phyloP scores from a whole-genome alignment of 2,797 vertebrate genomes.

The Mionectes olivaceus region DNA sequence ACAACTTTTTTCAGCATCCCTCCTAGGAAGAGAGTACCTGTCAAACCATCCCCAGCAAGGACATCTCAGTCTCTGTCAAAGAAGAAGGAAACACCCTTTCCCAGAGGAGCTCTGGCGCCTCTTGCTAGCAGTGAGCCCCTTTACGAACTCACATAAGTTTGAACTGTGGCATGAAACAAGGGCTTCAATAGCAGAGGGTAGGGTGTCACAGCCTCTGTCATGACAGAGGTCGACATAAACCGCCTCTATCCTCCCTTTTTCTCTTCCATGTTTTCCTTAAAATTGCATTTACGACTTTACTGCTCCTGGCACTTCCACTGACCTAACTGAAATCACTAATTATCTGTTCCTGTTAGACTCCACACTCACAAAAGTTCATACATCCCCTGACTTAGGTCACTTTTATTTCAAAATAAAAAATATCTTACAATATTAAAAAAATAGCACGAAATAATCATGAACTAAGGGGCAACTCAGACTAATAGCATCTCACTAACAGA shows the following conservation, averaged over 20 bases:
- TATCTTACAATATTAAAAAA: not conserved
- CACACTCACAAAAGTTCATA: not conserved
- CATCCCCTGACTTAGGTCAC: rapidly evolving
- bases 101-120: not conserved
- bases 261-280: not conserved
- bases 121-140: not conserved
- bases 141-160: rapidly evolving
- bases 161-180: not conserved
- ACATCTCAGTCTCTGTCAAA: rapidly evolving
- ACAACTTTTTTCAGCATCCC: not conserved
- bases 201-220: not conserved
- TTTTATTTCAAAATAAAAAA: not conserved
- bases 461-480: not conserved
- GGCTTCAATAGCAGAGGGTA: not conserved
- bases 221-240: not conserved
- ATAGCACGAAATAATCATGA: not conserved
- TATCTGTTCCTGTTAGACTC: not conserved
- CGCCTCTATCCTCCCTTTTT: not conserved
- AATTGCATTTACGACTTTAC: not conserved
- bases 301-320: not conserved
- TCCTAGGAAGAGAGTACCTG: not conserved
- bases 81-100: not conserved
- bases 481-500: not conserved
- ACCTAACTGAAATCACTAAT: not conserved
- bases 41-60: not conserved